Evolutionary conservation across 2,888 invertebrate species (phyloP), one percentile per base, ranked within the genome.

Genomic region (Plagiodera versicolora): DNA sequence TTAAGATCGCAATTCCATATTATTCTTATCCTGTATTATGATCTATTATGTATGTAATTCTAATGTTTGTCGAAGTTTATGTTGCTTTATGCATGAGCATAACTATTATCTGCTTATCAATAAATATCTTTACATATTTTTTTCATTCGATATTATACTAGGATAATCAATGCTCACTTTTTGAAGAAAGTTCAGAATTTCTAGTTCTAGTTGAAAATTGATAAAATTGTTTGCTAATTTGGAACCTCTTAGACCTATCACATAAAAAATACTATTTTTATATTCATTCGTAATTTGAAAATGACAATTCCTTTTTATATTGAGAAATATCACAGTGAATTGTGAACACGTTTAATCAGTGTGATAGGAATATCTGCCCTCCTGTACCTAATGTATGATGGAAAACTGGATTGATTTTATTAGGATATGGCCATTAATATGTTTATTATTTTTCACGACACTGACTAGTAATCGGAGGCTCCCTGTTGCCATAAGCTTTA

Each of bases 221-320:
- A 24, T 39, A 52, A 52, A 52, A 35, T 39, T 35, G 53, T 16
- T 47, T 53, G 56, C 56, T 61, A 54, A 53, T 51, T 61, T 47
- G 53, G 20, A 57, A 53, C 56, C 39, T 56, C 56, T 56, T 61
- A 61, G 60, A 56, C 28, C 24, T 24, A n/a, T n/a, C 51, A 57
- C 20, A 52, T 44, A 58, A 53, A 53, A 59, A 59, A 54, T 52
- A 60, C 52, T 60, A 60, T 61, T 61, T 61, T 61, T 61, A 54
- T 61, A 61, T 61, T 61, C 44, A 53, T 44, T 44, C 28, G 35
- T 53, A 53, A 19, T 53, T 39, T 44, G 17, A 45, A n/a, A 39
- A 10, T 1, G 39, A 39, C 39, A 39, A 14, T 39, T 39, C 14
- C 39, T 39, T 35, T 45, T 56, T 46, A 49, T 52, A 61, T 30